A percentile compares a stretch with the other conserved stretches of the same genome.
These are phyloP conservation scores for Agrotis puta DNA, from an alignment of 2,888 invertebrate species.

Conservation along the genomic window DNA sequence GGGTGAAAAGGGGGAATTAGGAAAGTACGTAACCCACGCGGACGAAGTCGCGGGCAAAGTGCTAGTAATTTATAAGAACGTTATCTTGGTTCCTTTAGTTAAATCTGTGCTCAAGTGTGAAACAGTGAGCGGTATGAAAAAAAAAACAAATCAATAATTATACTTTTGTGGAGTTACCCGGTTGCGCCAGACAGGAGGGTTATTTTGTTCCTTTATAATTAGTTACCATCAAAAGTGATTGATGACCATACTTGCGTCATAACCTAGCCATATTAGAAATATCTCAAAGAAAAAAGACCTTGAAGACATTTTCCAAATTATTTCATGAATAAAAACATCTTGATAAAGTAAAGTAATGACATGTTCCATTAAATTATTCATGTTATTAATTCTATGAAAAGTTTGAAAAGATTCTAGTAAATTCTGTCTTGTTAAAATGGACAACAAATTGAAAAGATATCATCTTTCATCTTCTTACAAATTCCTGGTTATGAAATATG, in stretches of 20 bases:
- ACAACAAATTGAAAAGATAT: conserved; percentile 23
- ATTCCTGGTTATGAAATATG: neutral
- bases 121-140: neutral
- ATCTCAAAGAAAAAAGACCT: neutral
- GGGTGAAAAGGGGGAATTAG: too few relatives aligned
- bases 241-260: neutral
- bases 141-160: neutral
- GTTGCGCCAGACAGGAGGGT: neutral
- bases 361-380: conserved; percentile 33
- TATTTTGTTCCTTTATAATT: neutral
- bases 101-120: neutral
- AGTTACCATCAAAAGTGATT: neutral
- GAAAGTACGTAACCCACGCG: too few relatives aligned
- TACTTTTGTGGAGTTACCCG: too few relatives aligned
- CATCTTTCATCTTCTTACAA: neutral
- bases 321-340: conserved; percentile 24
- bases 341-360: conserved; percentile 30
- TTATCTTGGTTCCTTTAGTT: neutral
- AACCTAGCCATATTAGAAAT: neutral
- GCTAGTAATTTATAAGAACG: neutral
- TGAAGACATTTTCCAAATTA: conserved; percentile 17
- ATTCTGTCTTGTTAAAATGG: conserved; percentile 15
- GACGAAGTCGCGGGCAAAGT: too few relatives aligned
- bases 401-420: conserved; percentile 9
- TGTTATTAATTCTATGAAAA: conserved; percentile 24